phyloP scores from a whole-genome alignment of 2,888 invertebrate species.

The Tortricodes alternella region DNA sequence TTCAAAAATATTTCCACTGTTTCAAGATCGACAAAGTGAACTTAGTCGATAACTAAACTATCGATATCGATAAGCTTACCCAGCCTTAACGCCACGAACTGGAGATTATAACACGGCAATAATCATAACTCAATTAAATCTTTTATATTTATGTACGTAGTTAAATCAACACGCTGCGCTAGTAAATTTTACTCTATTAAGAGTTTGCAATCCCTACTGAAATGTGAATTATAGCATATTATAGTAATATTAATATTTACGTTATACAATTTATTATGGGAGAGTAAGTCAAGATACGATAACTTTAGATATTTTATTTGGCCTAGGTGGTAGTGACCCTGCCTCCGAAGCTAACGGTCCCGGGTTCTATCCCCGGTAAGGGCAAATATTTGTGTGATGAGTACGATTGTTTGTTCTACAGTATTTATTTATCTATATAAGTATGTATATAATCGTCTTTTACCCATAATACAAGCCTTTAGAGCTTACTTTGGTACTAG shows the following conservation, averaged over 20 bases:
- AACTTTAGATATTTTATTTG: not conserved
- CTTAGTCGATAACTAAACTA: not conserved
- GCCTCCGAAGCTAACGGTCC: no score
- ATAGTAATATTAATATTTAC: conserved; percentile 4
- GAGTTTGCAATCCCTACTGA: conserved; percentile 35
- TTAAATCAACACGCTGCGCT: conserved; percentile 65
- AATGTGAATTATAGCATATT: conserved; percentile 23
- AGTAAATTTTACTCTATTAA: conserved; percentile 56
- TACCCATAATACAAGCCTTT: no score
- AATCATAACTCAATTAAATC: conserved; percentile 82
- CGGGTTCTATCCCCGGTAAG: no score
- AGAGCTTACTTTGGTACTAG: no score
- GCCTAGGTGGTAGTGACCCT: no score
- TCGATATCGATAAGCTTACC: conserved; percentile 10
- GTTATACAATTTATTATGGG: no score
- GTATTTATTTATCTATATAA: no score
- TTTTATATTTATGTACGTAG: conserved; percentile 69
- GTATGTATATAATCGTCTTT: no score
- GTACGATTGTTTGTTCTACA: no score
- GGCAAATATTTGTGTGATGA: no score
- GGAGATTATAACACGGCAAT: conserved; percentile 69
- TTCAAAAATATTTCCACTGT: not conserved
- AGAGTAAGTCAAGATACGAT: conserved; percentile 8
- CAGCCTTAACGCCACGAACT: conserved; percentile 53
- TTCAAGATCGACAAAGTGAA: not conserved